Percentiles rank a stretch among this genome's conserved stretches.
Evolutionary conservation across 2,888 invertebrate genomes (phyloP).

Genomic region (Drosophila kuntzei): DNA sequence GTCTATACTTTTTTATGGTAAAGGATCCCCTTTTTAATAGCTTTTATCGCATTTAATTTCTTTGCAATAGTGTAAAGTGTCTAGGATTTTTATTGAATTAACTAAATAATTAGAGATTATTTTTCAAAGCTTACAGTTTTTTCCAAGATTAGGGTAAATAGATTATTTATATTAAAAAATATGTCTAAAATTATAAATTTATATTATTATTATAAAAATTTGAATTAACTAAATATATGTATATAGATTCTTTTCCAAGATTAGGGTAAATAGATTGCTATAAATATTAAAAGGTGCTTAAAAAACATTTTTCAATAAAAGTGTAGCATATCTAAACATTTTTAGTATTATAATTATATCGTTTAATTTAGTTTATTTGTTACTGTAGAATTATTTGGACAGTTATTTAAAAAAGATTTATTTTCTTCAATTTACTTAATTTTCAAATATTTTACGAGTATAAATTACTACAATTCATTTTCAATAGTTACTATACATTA

Average conservation of each 20-base stretch:
- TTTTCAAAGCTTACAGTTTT: neutral
- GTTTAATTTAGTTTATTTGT: neutral
- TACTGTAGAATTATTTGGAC: too few species aligned
- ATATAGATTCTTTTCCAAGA: too few species aligned
- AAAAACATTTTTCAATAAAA: neutral
- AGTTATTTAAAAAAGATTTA: too few species aligned
- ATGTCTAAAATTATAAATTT: too few species aligned
- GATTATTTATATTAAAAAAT: neutral
- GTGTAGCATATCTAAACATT: neutral
- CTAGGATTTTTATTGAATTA: neutral
- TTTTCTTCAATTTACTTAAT: too few species aligned
- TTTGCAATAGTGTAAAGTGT: neutral
- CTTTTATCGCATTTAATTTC: neutral
- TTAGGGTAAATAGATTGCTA: neutral
- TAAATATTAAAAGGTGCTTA: neutral
- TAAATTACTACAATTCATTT: too few species aligned
- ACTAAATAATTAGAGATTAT: neutral
- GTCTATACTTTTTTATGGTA: neutral
- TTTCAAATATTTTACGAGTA: too few species aligned
- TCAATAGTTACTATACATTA: too few species aligned
- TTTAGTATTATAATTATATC: neutral
- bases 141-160: neutral
- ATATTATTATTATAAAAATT: too few species aligned
- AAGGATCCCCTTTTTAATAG: constrained; percentile 11
- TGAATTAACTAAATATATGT: too few species aligned